Evolutionary conservation across 1,140 invertebrate genomes (phyloP).

Genomic region (Panulirus ornatus): DNA sequence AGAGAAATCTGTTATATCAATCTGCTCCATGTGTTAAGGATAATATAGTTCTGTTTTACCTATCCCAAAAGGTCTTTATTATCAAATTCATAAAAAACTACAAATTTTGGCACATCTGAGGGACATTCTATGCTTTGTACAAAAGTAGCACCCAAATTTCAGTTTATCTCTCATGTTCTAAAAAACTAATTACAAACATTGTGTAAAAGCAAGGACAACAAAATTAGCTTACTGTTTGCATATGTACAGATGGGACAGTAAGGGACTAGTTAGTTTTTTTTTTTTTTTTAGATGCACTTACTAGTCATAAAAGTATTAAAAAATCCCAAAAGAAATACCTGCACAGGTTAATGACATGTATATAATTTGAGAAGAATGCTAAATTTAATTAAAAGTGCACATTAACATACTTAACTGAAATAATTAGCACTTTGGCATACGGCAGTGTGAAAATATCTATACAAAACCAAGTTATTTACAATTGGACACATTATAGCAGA

Average conservation of each 20-base stretch:
- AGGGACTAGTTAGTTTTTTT: background rate
- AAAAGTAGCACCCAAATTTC: slow-evolving; percentile 10
- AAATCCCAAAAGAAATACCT: background rate
- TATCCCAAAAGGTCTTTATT: slow-evolving; percentile 20
- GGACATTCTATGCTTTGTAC: background rate
- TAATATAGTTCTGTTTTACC: background rate
- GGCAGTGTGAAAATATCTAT: slow-evolving; percentile 35
- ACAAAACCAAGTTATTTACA: background rate
- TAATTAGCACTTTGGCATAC: slow-evolving; percentile 7
- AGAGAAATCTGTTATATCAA: no score
- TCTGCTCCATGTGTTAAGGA: no score
- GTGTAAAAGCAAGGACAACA: background rate
- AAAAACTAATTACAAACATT: background rate
- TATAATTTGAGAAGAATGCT: background rate
- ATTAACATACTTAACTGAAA: background rate
- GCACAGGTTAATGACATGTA: background rate
- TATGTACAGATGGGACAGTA: background rate
- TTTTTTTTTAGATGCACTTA: background rate
- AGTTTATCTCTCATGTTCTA: background rate
- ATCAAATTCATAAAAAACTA: background rate
- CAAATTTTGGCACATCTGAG: background rate
- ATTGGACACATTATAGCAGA: background rate
- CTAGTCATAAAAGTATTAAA: background rate
- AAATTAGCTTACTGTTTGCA: background rate
- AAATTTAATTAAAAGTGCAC: background rate